Evolutionary conservation across 2,113 vertebrate genomes (phyloP).

Genomic region (Poeciliopsis prolifica): DNA sequence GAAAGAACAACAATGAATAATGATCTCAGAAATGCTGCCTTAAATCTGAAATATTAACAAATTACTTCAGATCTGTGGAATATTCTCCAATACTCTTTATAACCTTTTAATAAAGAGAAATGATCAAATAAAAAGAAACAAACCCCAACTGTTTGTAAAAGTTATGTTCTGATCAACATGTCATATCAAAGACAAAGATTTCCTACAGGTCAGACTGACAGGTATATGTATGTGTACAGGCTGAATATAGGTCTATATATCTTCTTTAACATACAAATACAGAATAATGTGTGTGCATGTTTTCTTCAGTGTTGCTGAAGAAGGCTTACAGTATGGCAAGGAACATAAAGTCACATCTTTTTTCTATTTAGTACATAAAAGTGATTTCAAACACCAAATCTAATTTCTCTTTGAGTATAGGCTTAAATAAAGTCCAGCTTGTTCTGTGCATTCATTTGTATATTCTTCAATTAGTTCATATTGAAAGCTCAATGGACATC

Average conservation of each 20-base stretch:
- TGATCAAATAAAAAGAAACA: constrained; percentile 50
- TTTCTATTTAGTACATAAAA: constrained; percentile 13
- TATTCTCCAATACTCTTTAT: neutral
- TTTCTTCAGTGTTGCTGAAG: constrained; percentile 28
- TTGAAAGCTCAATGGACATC: too few relatives aligned
- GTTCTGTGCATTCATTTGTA: too few relatives aligned
- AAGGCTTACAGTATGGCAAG: constrained; percentile 45
- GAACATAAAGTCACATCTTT: constrained; percentile 11
- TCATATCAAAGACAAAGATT: constrained; percentile 51
- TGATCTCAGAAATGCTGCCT: constrained; percentile 7
- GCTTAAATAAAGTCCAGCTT: neutral
- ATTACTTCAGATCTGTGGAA: constrained; percentile 11
- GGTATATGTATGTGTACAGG: constrained; percentile 11
- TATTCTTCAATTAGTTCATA: too few relatives aligned
- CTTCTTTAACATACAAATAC: constrained; percentile 63
- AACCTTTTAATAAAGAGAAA: constrained; percentile 41
- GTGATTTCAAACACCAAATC: neutral
- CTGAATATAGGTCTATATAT: constrained; percentile 12
- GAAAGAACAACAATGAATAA: constrained; percentile 9
- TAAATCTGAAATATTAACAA: constrained; percentile 11
- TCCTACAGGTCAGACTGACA: constrained; percentile 33
- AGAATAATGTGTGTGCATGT: constrained; percentile 55
- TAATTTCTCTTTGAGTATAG: neutral
- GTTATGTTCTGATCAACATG: constrained; percentile 26
- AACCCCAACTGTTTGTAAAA: constrained; percentile 64